phyloP scores from a whole-genome alignment of 2,113 vertebrate species.

The Rhodinocichla rosea region DNA sequence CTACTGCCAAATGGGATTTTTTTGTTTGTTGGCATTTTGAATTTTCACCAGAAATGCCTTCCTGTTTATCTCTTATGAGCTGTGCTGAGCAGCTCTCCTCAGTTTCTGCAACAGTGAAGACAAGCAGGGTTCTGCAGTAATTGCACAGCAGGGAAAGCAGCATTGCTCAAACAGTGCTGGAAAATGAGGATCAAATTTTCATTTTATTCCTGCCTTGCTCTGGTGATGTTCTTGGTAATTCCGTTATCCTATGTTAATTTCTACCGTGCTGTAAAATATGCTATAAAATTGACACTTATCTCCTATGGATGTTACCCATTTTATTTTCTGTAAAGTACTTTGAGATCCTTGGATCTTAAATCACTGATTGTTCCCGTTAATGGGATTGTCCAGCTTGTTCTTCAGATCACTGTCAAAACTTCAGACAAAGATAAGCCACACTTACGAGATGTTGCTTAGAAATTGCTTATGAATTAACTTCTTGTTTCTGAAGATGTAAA shows the following conservation, averaged over 20 bases:
- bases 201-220: not conserved
- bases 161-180: not conserved
- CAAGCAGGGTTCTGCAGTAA: not conserved
- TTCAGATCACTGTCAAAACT: not conserved
- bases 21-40: conserved; percentile 7
- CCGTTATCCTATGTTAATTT: not conserved
- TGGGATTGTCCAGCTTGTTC: not conserved
- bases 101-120: not conserved
- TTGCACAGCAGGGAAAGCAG: not conserved
- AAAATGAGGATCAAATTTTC: not conserved
- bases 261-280: not conserved
- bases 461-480: not conserved
- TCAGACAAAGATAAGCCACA: not conserved
- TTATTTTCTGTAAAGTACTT: not conserved
- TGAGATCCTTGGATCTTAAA: not conserved
- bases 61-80: not conserved
- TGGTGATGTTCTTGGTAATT: not conserved
- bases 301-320: not conserved
- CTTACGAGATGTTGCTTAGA: not conserved
- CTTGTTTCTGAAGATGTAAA: not conserved
- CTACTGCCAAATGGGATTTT: not conserved
- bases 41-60: conserved; percentile 8
- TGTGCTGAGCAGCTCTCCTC: not conserved
- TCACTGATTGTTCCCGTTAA: not conserved
- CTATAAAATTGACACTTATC: not conserved